Base-by-base conservation (phyloP, 2,888 invertebrate species). In the Linnaemya tessellans region DNA sequence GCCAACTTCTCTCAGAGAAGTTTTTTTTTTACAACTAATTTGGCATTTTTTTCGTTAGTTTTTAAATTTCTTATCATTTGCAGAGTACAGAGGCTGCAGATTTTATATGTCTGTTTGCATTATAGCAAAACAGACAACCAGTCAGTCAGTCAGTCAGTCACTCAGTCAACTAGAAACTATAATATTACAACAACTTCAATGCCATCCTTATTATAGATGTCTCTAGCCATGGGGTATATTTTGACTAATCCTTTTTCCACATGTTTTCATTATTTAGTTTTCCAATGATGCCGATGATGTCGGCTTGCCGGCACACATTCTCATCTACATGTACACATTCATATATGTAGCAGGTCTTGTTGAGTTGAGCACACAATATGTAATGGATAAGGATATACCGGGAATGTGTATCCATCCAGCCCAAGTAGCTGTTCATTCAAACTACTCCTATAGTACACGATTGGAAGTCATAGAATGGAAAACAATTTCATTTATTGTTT, bases 211-310 rank as follows among this genome's bases (percentile, higher is more conserved):
- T 75, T 62, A 68, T 56, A 78, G 71, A 71, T 71, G 77, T 82
- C 82, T 77, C 64, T 82, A 43, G 77, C 82, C 77, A 30, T 46
- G 51, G 77, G 82, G 51, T 65, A 56, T 71, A 71, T 79, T 75
- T 82, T 68, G 60, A 73, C 77, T 84, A 84, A 84, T 84, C 80
- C 80, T 78, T 80, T 80, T 77, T 78, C 71, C 64, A 68, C 77
- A 73, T 80, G 84, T 49, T 75, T 70, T 51, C 67, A 65, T 75
- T 84, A 75, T 84, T 68, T 77, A 68, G 60, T 73, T 68, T 75
- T 67, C 38, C 51, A 11, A 67, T 30, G 65, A 25, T 30, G 70
- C 43, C 18, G 71, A 58, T 70, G 46, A 62, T 74, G 80, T 51
- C 67, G 49, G 74, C 64, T 84, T 71, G 54, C 67, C 80, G 25